Percentiles rank a stretch among this genome's conserved stretches.
These are phyloP conservation scores for Dromas ardeola DNA, from an alignment of 2,113 vertebrate genomes.

Conservation along the genomic window DNA sequence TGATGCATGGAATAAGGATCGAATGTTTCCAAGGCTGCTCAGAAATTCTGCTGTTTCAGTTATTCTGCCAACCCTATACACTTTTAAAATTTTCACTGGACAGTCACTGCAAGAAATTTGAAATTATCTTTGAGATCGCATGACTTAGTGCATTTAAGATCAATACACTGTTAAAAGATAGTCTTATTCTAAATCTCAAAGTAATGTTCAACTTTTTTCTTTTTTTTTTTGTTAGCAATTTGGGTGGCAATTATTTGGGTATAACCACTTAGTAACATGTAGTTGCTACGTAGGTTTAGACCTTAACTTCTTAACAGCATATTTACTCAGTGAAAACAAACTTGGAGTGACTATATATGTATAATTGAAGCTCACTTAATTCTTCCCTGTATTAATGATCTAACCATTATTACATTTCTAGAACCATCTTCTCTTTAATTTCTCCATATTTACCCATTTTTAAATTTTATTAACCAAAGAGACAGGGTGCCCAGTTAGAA, in stretches of 20 bases:
- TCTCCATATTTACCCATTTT: background rate
- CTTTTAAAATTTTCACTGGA: conserved; percentile 71
- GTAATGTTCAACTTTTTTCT: background rate
- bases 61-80: conserved; percentile 77
- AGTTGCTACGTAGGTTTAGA: background rate
- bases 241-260: background rate
- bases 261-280: background rate
- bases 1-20: conserved; percentile 80
- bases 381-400: background rate
- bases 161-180: background rate
- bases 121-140: background rate
- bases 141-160: background rate
- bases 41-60: conserved; percentile 80
- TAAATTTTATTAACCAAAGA: background rate
- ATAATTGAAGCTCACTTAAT: background rate
- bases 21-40: conserved; percentile 78
- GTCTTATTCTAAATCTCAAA: background rate
- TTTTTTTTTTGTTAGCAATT: background rate
- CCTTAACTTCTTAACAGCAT: background rate
- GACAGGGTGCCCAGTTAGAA: background rate
- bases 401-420: background rate
- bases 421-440: background rate
- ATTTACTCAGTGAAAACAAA: background rate
- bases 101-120: conserved; percentile 43
- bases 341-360: background rate